These are phyloP conservation scores for Spongia lamella DNA, from an alignment of 37 sponge, comb jelly and placozoan species.

Conservation along the genomic window DNA sequence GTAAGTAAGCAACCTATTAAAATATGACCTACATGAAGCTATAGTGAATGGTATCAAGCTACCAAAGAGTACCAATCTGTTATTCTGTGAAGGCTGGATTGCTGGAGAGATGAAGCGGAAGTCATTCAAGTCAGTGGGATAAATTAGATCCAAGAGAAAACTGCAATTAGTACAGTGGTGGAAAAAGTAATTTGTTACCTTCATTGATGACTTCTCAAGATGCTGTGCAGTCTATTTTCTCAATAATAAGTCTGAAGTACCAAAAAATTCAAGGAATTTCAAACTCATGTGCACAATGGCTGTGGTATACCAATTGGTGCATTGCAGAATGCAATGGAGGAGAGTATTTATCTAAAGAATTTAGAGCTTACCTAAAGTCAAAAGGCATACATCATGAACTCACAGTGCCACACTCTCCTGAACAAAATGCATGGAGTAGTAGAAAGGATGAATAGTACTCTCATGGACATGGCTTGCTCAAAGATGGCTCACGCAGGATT, in stretches of 20 bases:
- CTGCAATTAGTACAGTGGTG: constrained; percentile 49
- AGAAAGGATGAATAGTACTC: constrained; percentile 55
- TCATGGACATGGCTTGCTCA: constrained; percentile 40
- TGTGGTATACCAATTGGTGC: constrained; percentile 23
- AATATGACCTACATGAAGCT: neutral
- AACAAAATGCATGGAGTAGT: constrained; percentile 69
- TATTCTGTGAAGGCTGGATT: constrained; percentile 46
- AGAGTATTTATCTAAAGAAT: constrained; percentile 52
- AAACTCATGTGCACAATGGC: constrained; percentile 25
- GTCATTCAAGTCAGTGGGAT: constrained; percentile 41
- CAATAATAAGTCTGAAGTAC: constrained; percentile 41
- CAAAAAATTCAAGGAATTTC: constrained; percentile 66
- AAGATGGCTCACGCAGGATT: constrained; percentile 59
- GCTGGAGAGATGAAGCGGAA: constrained; percentile 43
- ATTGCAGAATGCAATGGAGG: constrained; percentile 51
- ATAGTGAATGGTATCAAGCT: constrained; percentile 21
- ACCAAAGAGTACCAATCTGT: constrained; percentile 5
- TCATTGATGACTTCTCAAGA: constrained; percentile 61
- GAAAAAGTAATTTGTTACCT: constrained; percentile 60
- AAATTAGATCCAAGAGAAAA: constrained; percentile 10
- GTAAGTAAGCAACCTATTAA: constrained; percentile 16
- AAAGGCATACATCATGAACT: constrained; percentile 57
- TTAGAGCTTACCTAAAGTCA: constrained; percentile 32
- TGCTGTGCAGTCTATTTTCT: constrained; percentile 51
- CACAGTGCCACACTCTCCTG: constrained; percentile 45